Conservation (phyloP, 2,888 invertebrate genomes). For the Lepas anatifera region DNA sequence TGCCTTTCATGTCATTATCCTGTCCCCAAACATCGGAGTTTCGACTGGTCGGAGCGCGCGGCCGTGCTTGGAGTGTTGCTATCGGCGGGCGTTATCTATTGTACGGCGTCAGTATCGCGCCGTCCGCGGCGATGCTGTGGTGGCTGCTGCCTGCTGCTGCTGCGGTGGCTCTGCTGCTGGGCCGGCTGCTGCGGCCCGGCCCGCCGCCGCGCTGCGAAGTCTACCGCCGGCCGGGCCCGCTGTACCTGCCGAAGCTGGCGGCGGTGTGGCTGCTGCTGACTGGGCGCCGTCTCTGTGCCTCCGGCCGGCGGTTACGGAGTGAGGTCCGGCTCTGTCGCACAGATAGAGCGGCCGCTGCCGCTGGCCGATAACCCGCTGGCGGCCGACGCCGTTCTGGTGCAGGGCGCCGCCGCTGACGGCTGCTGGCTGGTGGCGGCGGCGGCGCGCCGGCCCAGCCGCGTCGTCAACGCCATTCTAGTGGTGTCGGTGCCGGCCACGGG, state of each 20-base stretch:
- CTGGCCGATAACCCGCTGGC: constrained; percentile 50
- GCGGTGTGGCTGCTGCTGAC: constrained; percentile 15
- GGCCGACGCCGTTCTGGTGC: constrained; percentile 67
- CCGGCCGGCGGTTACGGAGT: constrained; percentile 31
- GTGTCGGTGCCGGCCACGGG: constrained; percentile 52
- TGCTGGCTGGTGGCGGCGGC: constrained; percentile 52
- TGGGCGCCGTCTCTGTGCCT: too few species aligned
- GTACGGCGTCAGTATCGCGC: too few species aligned
- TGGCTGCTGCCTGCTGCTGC: background rate
- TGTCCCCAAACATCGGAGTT: too few species aligned
- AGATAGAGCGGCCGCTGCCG: constrained; percentile 47
- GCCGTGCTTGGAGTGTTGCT: too few species aligned
- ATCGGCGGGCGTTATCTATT: too few species aligned
- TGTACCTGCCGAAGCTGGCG: background rate
- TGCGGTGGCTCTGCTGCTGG: too few species aligned
- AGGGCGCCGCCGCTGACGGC: constrained; percentile 49
- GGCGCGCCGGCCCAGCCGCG: constrained; percentile 51
- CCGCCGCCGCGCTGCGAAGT: too few species aligned
- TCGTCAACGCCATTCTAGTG: constrained; percentile 54
- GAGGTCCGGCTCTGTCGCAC: constrained; percentile 31
- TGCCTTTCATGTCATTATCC: too few species aligned
- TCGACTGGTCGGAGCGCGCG: too few species aligned
- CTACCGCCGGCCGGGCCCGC: background rate
- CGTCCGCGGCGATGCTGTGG: too few species aligned
- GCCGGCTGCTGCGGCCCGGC: too few species aligned